Base-by-base conservation (phyloP, 2,113 vertebrate species). In the Pyrgilauda ruficollis region DNA sequence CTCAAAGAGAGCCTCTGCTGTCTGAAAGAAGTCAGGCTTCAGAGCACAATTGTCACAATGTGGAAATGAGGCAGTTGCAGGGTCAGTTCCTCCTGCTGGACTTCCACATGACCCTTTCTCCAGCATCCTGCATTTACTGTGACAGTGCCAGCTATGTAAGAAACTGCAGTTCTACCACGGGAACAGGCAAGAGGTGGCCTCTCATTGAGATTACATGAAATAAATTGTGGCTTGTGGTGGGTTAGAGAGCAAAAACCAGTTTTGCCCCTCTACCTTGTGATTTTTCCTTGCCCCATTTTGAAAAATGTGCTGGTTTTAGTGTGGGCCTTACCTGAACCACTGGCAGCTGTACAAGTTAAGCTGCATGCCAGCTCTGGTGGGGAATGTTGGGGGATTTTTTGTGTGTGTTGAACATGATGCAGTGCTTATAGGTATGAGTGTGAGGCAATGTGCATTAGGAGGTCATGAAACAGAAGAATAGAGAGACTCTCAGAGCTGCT, bases 341-440 rank as follows among this genome's bases (percentile, higher is more conserved):
- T 55, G 77, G 52, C 81, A 81, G 50, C 44, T 74, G 0, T n/a
- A 31, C 13, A 55, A 23, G 9, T 43, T 59, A 52, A 77, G 18
- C 22, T 78, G 68, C 35, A 9, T 27, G 47, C 16, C 3, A 30
- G 21, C 59, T 78, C 35, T 63, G 53, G 15, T 26, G 13, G 10
- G 21, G 44, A 52, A 11, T 17, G 4, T 6, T 47, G 11, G 6
- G 20, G 1, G 0, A 7, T 2, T 6, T 59, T 66, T 53, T 17
- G 13, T 46, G 44, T 39, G 26, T 44, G 49, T 68, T 17, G n/a
- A 78, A 10, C 26, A 11, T 1, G 4, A 15, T 80, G n/a, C 22
- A 24, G 61, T 26, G 31, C 30, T 62, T 59, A 5, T 5, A 50
- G 46, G 7, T 50, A 1, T 24, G 56, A 55, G 26, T 28, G 44